Percentiles rank a stretch among this genome's conserved stretches.
These are phyloP conservation scores for Chaetura pelagica DNA, from an alignment of 2,113 vertebrate genomes.

Conservation along the genomic window DNA sequence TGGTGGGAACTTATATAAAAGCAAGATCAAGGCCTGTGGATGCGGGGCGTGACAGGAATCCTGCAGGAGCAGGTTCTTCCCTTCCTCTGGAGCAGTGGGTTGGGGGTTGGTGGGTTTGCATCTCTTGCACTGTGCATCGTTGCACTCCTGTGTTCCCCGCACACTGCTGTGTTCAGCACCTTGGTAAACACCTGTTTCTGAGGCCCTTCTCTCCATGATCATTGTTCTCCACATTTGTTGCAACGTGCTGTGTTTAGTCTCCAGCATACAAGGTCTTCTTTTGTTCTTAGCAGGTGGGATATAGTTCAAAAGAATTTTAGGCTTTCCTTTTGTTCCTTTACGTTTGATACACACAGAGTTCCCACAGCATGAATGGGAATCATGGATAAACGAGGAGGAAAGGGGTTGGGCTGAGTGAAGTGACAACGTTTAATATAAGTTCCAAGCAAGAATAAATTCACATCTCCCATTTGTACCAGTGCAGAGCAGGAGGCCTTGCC, in stretches of 20 bases:
- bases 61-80: neutral
- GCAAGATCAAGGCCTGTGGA: neutral
- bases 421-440: neutral
- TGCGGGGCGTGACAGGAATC: too few species aligned
- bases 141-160: neutral
- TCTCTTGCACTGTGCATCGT: neutral
- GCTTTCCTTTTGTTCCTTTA: neutral
- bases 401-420: neutral
- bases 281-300: neutral
- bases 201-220: neutral
- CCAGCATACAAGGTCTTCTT: neutral
- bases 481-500: neutral
- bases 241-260: neutral
- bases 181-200: neutral
- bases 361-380: neutral
- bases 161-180: fast-evolving
- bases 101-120: neutral
- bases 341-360: neutral
- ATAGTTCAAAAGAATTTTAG: neutral
- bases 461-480: neutral
- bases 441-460: neutral
- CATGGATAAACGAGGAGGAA: neutral
- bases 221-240: neutral
- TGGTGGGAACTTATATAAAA: neutral
- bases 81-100: neutral